Percentiles rank a stretch among this genome's conserved stretches.
phyloP scores from a whole-genome alignment of 2,888 invertebrate genomes.

The Heliconius ethilla region DNA sequence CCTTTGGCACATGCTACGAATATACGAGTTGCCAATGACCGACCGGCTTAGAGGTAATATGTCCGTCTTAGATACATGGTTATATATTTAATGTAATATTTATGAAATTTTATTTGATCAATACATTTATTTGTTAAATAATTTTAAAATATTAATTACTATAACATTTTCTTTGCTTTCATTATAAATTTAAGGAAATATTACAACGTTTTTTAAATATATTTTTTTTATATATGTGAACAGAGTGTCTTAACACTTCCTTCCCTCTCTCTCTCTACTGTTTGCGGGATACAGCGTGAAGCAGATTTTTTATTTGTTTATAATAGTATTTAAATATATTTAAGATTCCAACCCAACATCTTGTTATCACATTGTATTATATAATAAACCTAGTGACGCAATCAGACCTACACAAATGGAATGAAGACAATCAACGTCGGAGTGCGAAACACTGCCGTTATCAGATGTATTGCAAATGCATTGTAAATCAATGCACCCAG shows the following conservation, averaged over 20 bases:
- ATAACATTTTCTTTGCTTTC: too few relatives aligned
- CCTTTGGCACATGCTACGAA: constrained; percentile 74
- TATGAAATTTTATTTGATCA: neutral
- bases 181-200: too few relatives aligned
- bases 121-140: too few relatives aligned
- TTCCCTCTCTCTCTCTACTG: too few relatives aligned
- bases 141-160: too few relatives aligned
- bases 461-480: constrained; percentile 63
- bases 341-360: neutral
- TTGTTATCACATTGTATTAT: neutral
- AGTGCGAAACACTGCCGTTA: constrained; percentile 58
- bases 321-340: too few relatives aligned
- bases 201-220: too few relatives aligned
- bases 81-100: neutral
- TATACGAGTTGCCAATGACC: constrained; percentile 69
- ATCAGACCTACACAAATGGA: constrained; percentile 51
- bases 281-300: too few relatives aligned
- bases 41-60: constrained; percentile 53
- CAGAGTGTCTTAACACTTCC: too few relatives aligned
- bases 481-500: constrained; percentile 68
- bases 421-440: constrained; percentile 56
- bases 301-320: too few relatives aligned
- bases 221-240: too few relatives aligned
- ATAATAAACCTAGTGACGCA: constrained; percentile 27
- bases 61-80: constrained; percentile 5